Conservation (phyloP, 2,888 invertebrate genomes). For the Eutolmus rufibarbis region DNA sequence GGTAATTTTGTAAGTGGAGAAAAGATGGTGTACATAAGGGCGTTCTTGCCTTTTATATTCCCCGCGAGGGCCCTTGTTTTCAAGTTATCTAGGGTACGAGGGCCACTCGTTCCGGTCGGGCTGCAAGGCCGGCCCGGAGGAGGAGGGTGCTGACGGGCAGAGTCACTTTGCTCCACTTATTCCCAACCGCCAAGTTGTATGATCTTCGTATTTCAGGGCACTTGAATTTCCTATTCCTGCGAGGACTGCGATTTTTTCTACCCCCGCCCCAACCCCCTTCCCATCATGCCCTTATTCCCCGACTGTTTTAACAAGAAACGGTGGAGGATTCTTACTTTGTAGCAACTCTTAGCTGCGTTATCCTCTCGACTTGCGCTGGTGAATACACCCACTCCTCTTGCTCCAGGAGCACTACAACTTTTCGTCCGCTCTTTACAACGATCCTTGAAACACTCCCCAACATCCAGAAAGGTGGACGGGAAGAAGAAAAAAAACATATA, state of each 20-base stretch:
- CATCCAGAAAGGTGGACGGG: neutral
- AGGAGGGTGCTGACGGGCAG: neutral
- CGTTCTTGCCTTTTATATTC: conserved; percentile 26
- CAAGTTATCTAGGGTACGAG: conserved; percentile 34
- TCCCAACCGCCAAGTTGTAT: conserved; percentile 37
- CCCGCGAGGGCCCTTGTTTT: conserved; percentile 23
- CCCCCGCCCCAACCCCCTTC: neutral
- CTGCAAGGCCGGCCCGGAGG: neutral
- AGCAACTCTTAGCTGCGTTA: conserved; percentile 17
- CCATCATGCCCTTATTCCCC: neutral
- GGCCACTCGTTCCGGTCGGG: neutral
- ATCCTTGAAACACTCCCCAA: neutral
- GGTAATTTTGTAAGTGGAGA: conserved; percentile 26
- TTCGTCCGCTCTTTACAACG: neutral
- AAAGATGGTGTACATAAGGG: conserved; percentile 22
- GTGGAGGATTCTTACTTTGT: neutral
- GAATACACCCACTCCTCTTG: neutral
- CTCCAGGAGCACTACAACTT: neutral
- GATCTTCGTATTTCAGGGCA: conserved; percentile 35
- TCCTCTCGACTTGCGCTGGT: neutral
- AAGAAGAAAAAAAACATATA: neutral
- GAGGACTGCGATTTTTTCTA: conserved; percentile 18
- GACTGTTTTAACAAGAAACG: neutral
- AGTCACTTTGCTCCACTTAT: conserved; percentile 34
- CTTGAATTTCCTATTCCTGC: conserved; percentile 23